Evolutionary conservation across 2,113 vertebrate genomes (phyloP).

Genomic region (Mesoclemmys tuberculata): DNA sequence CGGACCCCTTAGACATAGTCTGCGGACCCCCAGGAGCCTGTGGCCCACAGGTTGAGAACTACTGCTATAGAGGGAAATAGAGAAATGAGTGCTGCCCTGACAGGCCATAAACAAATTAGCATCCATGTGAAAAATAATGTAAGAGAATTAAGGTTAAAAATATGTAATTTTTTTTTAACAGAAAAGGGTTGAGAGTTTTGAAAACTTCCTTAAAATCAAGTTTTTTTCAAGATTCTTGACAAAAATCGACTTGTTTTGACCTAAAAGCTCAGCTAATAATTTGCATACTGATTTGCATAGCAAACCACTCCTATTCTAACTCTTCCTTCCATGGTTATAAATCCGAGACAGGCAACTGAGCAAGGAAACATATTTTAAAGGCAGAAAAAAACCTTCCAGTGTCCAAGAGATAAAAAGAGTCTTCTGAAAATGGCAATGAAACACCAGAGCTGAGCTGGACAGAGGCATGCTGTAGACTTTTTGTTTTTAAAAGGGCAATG

Average conservation of each 20-base stretch:
- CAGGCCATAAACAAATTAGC: not conserved
- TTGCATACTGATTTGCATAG: not conserved
- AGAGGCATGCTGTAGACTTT: not conserved
- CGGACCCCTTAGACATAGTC: too few relatives aligned
- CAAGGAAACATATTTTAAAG: not conserved
- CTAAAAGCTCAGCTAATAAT: not conserved
- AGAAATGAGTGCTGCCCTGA: too few relatives aligned
- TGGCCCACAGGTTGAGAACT: not conserved
- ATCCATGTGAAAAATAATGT: not conserved
- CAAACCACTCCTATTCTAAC: not conserved
- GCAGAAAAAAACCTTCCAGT: not conserved
- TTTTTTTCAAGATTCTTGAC: not conserved
- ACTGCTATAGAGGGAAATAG: not conserved
- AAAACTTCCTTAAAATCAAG: not conserved
- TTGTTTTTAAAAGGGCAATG: not conserved
- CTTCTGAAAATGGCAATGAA: not conserved
- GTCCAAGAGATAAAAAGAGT: not conserved
- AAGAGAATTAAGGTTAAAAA: not conserved
- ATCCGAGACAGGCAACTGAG: not conserved
- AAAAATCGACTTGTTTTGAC: not conserved
- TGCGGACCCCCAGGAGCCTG: too few relatives aligned
- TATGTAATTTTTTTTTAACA: not conserved
- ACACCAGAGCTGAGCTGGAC: fast-evolving
- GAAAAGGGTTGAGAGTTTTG: not conserved
- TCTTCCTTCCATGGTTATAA: not conserved